phyloP scores from a whole-genome alignment of 2,888 invertebrate species.

The Bombylius discolor region DNA sequence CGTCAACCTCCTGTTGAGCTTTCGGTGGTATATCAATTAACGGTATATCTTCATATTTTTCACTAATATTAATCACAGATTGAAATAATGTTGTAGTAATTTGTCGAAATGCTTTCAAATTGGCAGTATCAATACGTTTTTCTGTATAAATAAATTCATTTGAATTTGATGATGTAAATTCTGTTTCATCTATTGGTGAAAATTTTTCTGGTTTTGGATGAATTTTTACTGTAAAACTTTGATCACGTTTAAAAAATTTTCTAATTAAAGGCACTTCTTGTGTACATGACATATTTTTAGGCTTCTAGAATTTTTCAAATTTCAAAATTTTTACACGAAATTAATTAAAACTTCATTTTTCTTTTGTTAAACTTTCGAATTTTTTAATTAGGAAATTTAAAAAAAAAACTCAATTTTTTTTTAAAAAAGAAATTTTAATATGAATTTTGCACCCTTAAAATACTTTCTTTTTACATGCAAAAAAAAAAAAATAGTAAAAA shows the following conservation, averaged over 20 bases:
- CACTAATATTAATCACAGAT: neutral
- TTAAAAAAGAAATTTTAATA: no score
- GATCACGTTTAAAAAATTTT: conserved; percentile 12
- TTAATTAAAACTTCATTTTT: no score
- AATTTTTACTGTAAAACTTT: conserved; percentile 10
- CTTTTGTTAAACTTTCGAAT: no score
- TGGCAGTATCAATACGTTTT: neutral
- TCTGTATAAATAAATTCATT: neutral
- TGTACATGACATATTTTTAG: conserved; percentile 13
- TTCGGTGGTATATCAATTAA: conserved; percentile 14
- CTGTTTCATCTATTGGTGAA: conserved; percentile 2
- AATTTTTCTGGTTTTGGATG: conserved; percentile 13
- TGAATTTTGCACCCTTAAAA: no score
- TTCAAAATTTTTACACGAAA: no score
- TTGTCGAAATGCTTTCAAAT: neutral
- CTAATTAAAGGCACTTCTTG: conserved; percentile 15
- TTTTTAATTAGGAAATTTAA: no score
- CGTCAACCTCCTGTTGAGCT: neutral
- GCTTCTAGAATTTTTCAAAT: neutral
- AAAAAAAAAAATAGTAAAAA: no score
- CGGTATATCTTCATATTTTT: conserved; percentile 10
- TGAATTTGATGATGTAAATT: neutral
- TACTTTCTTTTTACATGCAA: no score
- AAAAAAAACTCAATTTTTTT: no score
- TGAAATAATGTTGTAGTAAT: neutral